A percentile compares a stretch with the other conserved stretches of the same genome.
phyloP scores from a whole-genome alignment of 2,888 invertebrate genomes.

The Leucophenga montana region DNA sequence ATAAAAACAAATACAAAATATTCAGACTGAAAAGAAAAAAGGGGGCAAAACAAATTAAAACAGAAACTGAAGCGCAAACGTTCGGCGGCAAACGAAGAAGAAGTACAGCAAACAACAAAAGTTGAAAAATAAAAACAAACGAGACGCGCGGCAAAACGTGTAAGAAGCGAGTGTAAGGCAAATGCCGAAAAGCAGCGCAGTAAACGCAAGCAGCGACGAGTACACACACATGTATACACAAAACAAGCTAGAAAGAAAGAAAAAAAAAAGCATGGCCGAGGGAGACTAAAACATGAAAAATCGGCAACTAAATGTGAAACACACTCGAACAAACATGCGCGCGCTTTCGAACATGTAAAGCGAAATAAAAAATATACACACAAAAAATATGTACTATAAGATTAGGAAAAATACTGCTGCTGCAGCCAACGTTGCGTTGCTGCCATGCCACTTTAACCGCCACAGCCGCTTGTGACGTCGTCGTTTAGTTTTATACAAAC shows the following conservation, averaged over 20 bases:
- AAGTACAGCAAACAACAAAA: constrained; percentile 70
- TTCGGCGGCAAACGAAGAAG: constrained; percentile 43
- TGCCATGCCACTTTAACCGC: no score
- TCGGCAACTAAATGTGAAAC: not conserved
- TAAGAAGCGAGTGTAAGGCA: constrained; percentile 41
- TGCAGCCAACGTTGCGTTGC: constrained; percentile 22
- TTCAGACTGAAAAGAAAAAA: constrained; percentile 12
- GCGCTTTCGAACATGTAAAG: no score
- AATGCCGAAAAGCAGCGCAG: constrained; percentile 41
- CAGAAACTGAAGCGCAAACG: constrained; percentile 43
- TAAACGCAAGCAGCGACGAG: constrained; percentile 40
- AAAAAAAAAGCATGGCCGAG: constrained; percentile 22
- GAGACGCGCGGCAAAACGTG: constrained; percentile 60
- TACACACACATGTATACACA: constrained; percentile 35
- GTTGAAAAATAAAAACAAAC: constrained; percentile 65
- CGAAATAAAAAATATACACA: not conserved
- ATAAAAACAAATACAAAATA: constrained; percentile 32
- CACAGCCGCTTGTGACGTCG: not conserved
- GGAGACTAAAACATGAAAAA: constrained; percentile 52
- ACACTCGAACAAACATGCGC: not conserved
- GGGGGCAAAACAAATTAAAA: constrained; percentile 23
- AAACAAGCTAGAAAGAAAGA: not conserved
- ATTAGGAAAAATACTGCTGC: constrained; percentile 50
- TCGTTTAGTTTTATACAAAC: not conserved
- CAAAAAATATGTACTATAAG: constrained; percentile 22